Percentiles rank a stretch among this genome's conserved stretches.
Evolutionary conservation across 2,113 vertebrate species (phyloP).

Genomic region (Tricholaema leucomelas): DNA sequence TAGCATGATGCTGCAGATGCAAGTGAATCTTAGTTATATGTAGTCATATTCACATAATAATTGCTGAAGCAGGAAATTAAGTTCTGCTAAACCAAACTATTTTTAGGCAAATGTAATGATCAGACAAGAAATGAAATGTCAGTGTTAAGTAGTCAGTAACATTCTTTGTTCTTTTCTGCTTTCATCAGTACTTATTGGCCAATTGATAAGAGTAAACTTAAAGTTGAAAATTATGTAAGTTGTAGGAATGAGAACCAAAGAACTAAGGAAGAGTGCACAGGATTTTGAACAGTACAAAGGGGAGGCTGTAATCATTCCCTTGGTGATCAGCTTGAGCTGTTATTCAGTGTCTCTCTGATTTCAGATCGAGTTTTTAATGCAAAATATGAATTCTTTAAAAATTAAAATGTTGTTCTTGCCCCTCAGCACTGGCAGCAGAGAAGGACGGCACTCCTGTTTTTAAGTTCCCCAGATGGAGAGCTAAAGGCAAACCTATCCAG

Average conservation of each 20-base stretch:
- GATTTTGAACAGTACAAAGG: not conserved
- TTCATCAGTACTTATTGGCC: not conserved
- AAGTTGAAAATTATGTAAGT: not conserved
- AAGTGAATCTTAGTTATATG: not conserved
- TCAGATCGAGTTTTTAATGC: not conserved
- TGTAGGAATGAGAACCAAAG: not conserved
- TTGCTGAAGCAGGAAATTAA: not conserved
- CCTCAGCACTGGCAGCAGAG: constrained; percentile 88
- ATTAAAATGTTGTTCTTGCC: not conserved
- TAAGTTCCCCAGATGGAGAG: constrained; percentile 92
- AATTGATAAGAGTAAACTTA: not conserved
- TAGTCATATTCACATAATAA: not conserved
- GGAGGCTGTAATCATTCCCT: not conserved
- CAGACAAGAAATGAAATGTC: not conserved
- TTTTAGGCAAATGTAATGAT: not conserved
- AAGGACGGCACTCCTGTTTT: constrained; percentile 96
- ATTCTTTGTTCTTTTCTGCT: not conserved
- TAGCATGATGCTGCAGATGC: not conserved
- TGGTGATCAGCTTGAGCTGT: not conserved
- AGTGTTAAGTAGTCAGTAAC: not conserved
- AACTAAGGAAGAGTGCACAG: not conserved
- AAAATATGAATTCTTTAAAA: not conserved
- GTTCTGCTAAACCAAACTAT: not conserved
- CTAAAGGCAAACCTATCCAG: constrained; percentile 88
- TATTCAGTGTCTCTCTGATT: not conserved